phyloP scores from a whole-genome alignment of 2,113 vertebrate species.

The Mustelus asterias region DNA sequence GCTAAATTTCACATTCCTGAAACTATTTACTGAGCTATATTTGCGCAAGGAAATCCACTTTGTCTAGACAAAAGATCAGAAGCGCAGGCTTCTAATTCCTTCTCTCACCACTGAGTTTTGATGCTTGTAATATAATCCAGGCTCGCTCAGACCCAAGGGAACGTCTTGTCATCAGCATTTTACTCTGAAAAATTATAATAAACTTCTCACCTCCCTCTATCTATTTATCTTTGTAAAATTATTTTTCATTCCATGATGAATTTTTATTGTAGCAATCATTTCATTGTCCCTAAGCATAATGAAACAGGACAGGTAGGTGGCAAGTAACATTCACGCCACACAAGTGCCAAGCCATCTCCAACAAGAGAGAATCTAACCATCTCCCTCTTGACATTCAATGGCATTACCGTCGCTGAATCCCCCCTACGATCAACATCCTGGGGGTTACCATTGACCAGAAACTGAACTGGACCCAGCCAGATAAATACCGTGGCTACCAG shows the following conservation, averaged over 20 bases:
- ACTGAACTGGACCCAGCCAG: no score
- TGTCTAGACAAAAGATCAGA: conserved; percentile 31
- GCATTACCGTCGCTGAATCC: no score
- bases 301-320: not conserved
- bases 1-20: conserved; percentile 12
- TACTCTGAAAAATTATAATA: not conserved
- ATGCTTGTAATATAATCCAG: not conserved
- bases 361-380: no score
- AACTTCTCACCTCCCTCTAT: not conserved
- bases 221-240: not conserved
- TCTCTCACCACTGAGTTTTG: not conserved
- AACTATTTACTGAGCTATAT: not conserved
- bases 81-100: not conserved
- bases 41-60: conserved; percentile 18
- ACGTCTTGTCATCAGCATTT: not conserved
- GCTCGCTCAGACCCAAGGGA: not conserved
- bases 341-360: no score
- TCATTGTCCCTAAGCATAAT: not conserved
- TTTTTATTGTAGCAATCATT: not conserved
- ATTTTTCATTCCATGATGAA: not conserved
- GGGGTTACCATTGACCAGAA: no score
- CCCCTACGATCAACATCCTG: no score
- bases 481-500: no score
- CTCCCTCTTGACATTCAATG: no score
- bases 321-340: no score